These are phyloP conservation scores for Strongylocentrotus purpuratus DNA, from an alignment of 35 echinoderm and acorn worm genomes.

Conservation along the genomic window DNA sequence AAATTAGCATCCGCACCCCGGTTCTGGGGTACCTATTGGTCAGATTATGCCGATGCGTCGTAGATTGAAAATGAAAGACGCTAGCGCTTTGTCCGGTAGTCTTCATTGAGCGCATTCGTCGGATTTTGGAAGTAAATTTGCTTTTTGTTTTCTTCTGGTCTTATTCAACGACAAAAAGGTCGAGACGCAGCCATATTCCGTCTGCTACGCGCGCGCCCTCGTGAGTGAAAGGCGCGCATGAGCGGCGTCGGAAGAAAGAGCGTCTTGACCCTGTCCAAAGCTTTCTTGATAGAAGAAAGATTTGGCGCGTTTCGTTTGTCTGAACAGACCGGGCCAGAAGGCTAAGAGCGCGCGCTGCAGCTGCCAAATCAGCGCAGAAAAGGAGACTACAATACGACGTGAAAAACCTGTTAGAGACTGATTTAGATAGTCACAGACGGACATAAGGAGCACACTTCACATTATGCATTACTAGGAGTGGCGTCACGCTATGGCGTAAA, in stretches of 20 bases:
- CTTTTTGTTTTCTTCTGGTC: background rate
- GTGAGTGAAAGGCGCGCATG: background rate
- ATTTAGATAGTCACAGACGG: conserved; percentile 30
- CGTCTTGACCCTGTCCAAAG: background rate
- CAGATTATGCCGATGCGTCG: background rate
- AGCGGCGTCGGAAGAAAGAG: background rate
- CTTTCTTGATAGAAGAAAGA: background rate
- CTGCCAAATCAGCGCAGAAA: background rate
- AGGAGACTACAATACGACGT: background rate
- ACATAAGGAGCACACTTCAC: background rate
- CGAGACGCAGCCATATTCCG: background rate
- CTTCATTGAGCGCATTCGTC: background rate
- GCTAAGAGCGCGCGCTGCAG: background rate
- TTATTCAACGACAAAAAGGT: background rate
- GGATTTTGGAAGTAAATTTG: background rate
- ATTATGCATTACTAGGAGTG: conserved; percentile 34
- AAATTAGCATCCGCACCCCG: conserved; percentile 41
- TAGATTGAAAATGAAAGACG: too few relatives aligned
- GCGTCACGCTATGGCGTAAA: background rate
- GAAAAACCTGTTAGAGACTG: background rate
- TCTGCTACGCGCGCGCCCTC: background rate
- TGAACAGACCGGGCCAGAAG: background rate
- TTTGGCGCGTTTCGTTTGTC: background rate
- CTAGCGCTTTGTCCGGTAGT: background rate
- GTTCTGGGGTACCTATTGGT: background rate